Evolutionary conservation across 2,113 vertebrate species (phyloP), one percentile per base, ranked within the genome.

Genomic region (Lathamus discolor): DNA sequence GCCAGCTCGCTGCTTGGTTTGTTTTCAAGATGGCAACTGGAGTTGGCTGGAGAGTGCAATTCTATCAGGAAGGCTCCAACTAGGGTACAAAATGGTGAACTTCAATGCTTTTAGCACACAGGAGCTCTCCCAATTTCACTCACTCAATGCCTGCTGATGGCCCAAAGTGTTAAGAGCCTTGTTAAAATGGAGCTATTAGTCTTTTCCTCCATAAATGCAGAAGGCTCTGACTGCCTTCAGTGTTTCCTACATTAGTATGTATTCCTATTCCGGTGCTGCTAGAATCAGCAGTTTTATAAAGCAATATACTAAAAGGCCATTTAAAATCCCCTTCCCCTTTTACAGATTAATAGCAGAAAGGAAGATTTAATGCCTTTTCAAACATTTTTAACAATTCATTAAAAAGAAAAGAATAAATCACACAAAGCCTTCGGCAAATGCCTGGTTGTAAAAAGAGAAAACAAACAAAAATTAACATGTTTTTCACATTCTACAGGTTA

Each of bases 251-350:
- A 98, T 98, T 97, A 97, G 97, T 96, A 96, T 96, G 97, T 97
- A 96, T 98, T 97, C 95, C 92, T 96, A 93, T 97, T 94, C 93
- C 14, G 25, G 92, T 93, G 93, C 94, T 97, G 96, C 97, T 97
- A 85, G 96, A 97, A 97, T 98, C 98, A 98, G 98, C 97, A 97
- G 87, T 98, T 98, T 98, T 97, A 96, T 96, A 97, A 97, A 97
- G 97, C 97, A 98, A 98, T 98, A 97, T 97, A 94, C 96, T 97
- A 97, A 98, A 93, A 98, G 97, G 96, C 96, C 96, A 97, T 97
- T 98, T 97, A 97, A 97, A 97, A 96, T 87, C 70, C 72, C 87
- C 93, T 95, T 94, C 83, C 89, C 88, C 95, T 95, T 96, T 96
- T 96, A 94, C 90, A 97, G 97, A 98, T 97, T 98, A 98, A 98